Evolutionary conservation across 2,888 invertebrate species (phyloP).

Genomic region (Euplagia quadripunctaria): DNA sequence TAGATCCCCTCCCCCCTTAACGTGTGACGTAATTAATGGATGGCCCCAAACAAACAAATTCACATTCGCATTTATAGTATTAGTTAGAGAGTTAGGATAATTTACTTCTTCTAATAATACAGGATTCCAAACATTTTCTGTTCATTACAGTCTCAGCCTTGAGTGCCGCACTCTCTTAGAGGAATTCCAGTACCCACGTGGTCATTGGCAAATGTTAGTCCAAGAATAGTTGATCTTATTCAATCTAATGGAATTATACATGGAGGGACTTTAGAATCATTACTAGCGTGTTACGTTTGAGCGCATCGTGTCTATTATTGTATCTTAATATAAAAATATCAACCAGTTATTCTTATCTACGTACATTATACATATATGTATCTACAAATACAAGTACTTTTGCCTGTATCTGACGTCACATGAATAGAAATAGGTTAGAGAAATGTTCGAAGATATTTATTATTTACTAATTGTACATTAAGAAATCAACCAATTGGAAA

Average conservation of each 20-base stretch:
- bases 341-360: constrained; percentile 1
- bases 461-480: neutral
- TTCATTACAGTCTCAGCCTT: constrained; percentile 14
- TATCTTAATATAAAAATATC: constrained; percentile 22
- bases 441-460: neutral
- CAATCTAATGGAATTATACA: constrained; percentile 23
- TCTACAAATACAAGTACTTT: neutral
- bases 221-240: constrained; percentile 29
- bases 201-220: constrained; percentile 16
- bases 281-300: constrained; percentile 14
- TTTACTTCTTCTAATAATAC: neutral
- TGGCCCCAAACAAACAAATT: too few species aligned
- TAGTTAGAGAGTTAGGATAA: neutral
- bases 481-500: neutral
- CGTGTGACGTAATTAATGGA: too few species aligned
- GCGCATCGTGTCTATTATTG: constrained; percentile 18
- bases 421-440: neutral
- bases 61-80: too few species aligned
- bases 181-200: constrained; percentile 20
- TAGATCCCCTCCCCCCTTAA: too few species aligned
- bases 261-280: constrained; percentile 24
- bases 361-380: neutral
- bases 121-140: neutral
- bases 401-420: neutral
- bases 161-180: constrained; percentile 5